Evolutionary conservation across 2,888 invertebrate species (phyloP).

Genomic region (Galeruca laticollis): DNA sequence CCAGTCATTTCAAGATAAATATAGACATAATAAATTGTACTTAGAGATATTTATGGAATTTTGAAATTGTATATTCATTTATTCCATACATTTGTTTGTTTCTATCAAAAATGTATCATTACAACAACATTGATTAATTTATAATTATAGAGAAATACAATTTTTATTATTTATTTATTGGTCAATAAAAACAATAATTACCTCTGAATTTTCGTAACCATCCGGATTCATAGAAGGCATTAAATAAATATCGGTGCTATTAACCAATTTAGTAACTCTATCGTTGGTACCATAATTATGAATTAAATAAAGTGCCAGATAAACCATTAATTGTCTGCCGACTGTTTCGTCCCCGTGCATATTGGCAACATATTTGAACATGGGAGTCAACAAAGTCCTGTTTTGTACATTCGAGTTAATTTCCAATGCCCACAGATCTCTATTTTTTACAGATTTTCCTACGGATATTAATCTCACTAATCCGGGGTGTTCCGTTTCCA

Average conservation of each 20-base stretch:
- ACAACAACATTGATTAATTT: too few relatives aligned
- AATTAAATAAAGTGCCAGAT: conserved; percentile 86
- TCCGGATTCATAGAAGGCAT: conserved; percentile 99
- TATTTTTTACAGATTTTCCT: conserved; percentile 86
- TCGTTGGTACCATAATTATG: conserved; percentile 78
- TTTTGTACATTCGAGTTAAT: conserved; percentile 77
- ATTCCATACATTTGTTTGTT: too few relatives aligned
- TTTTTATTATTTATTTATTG: too few relatives aligned
- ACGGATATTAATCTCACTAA: conserved; percentile 79
- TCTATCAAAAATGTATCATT: too few relatives aligned
- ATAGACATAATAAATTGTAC: background rate
- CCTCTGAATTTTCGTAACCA: conserved; percentile 89
- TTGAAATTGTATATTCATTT: too few relatives aligned
- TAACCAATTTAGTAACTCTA: conserved; percentile 81
- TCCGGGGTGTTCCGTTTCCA: conserved; percentile 76
- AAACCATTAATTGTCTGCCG: conserved; percentile 83
- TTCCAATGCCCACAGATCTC: conserved; percentile 86
- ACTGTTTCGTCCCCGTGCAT: conserved; percentile 97
- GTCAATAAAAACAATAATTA: conserved; percentile 58
- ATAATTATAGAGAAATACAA: too few relatives aligned
- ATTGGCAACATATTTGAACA: conserved; percentile 94
- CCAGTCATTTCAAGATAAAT: background rate
- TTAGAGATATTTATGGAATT: background rate
- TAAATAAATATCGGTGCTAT: conserved; percentile 91
- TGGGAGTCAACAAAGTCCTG: conserved; percentile 78